These are phyloP conservation scores for Symphodus melops DNA, from an alignment of 2,113 vertebrate species.

Conservation along the genomic window DNA sequence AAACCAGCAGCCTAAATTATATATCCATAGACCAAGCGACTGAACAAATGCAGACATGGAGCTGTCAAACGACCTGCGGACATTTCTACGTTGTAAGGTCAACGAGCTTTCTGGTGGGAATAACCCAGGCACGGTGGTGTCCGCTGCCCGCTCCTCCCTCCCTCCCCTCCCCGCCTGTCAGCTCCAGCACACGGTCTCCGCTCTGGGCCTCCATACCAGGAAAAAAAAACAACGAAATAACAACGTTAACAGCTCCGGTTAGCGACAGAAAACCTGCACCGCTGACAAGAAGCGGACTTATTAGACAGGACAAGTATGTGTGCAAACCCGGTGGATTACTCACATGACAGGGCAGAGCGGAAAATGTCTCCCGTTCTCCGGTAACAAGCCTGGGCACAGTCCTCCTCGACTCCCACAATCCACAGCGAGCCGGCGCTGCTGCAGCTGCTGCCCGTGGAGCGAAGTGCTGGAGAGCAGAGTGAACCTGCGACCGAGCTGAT, in stretches of 20 bases:
- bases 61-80: not conserved
- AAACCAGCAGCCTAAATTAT: not conserved
- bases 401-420: slow-evolving; percentile 83
- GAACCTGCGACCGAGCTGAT: slow-evolving; percentile 25
- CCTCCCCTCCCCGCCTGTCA: slow-evolving; percentile 45
- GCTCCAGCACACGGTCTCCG: slow-evolving; percentile 51
- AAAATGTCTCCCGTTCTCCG: slow-evolving; percentile 63
- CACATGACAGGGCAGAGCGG: slow-evolving; percentile 58
- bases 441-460: slow-evolving; percentile 66
- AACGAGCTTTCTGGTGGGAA: slow-evolving; percentile 23
- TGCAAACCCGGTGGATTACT: slow-evolving; percentile 54
- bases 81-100: slow-evolving; percentile 9
- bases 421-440: slow-evolving; percentile 78
- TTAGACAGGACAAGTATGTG: not conserved
- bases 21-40: too few relatives aligned
- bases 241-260: slow-evolving; percentile 20
- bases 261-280: not conserved
- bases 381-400: slow-evolving; percentile 73
- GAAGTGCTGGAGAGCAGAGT: slow-evolving; percentile 36
- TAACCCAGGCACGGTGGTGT: slow-evolving; percentile 25
- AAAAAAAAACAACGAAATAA: slow-evolving; percentile 38
- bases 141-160: slow-evolving; percentile 54
- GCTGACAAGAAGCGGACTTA: not conserved
- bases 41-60: not conserved
- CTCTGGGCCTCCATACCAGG: slow-evolving; percentile 60